Conservation (phyloP, 2,113 vertebrate genomes). For the Micronisus gabar region DNA sequence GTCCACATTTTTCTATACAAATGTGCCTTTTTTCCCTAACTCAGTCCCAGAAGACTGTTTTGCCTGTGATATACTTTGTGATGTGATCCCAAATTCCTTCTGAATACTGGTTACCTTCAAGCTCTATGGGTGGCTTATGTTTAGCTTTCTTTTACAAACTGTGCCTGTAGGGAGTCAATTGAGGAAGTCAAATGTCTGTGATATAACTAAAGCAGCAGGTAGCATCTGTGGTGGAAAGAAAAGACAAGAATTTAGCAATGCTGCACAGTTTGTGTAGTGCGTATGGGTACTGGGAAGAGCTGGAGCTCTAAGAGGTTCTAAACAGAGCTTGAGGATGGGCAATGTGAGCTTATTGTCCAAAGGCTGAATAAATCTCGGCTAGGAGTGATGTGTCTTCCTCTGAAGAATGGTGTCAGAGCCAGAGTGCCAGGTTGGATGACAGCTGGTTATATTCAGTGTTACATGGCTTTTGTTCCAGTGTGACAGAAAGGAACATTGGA, state of each 20-base stretch:
- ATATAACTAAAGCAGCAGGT: background rate
- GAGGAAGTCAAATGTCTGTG: background rate
- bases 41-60: background rate
- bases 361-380: background rate
- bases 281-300: background rate
- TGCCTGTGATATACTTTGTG: background rate
- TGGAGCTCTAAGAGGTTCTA: background rate
- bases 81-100: background rate
- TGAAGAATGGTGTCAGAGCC: background rate
- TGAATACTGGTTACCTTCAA: background rate
- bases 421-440: background rate
- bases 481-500: background rate
- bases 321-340: background rate
- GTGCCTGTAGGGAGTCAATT: background rate
- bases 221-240: background rate
- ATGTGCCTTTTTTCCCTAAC: background rate
- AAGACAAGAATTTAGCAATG: background rate
- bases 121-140: background rate
- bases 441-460: background rate
- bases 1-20: background rate
- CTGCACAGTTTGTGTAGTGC: background rate
- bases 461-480: background rate
- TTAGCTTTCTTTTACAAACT: background rate
- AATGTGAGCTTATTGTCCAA: background rate
- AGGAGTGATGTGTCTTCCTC: background rate